Conservation (phyloP, 2,888 invertebrate species). For the Rhynchonema sp. region DNA sequence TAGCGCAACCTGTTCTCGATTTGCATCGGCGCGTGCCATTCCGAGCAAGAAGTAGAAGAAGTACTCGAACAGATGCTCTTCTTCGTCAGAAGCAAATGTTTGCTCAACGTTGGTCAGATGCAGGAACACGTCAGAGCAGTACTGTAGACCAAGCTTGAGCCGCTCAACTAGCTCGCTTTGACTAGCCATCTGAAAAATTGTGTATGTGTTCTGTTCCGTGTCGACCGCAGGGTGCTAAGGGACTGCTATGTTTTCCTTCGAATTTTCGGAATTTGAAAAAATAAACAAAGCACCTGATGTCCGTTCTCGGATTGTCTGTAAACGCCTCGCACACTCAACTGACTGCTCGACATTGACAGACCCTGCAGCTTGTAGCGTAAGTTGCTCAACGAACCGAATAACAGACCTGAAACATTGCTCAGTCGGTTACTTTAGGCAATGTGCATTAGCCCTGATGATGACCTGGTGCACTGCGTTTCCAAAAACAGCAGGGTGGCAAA, state of each 20-base stretch:
- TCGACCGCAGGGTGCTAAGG: too few species aligned
- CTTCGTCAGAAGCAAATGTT: slow-evolving; percentile 1
- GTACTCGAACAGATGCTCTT: slow-evolving; percentile 7
- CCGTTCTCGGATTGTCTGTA: neutral
- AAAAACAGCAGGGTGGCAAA: too few species aligned
- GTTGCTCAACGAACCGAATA: neutral
- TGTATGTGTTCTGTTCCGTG: too few species aligned
- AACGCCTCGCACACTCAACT: neutral
- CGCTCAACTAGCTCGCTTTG: slow-evolving; percentile 8
- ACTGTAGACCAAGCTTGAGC: slow-evolving; percentile 7
- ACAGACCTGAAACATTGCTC: too few species aligned
- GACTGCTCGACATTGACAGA: neutral
- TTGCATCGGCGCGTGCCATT: neutral
- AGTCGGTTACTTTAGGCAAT: too few species aligned
- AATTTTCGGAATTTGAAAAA: too few species aligned
- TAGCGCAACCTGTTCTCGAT: too few species aligned
- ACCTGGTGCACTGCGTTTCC: too few species aligned
- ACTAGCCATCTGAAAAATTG: slow-evolving; percentile 2
- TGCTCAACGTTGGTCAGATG: neutral
- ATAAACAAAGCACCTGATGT: neutral
- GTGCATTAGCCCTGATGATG: too few species aligned
- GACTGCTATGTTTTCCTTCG: too few species aligned
- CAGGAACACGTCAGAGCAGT: slow-evolving; percentile 7
- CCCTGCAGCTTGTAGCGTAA: neutral
- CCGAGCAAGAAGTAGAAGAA: slow-evolving; percentile 5